phyloP scores from a whole-genome alignment of 2,797 vertebrate species.

The Artibeus lituratus region DNA sequence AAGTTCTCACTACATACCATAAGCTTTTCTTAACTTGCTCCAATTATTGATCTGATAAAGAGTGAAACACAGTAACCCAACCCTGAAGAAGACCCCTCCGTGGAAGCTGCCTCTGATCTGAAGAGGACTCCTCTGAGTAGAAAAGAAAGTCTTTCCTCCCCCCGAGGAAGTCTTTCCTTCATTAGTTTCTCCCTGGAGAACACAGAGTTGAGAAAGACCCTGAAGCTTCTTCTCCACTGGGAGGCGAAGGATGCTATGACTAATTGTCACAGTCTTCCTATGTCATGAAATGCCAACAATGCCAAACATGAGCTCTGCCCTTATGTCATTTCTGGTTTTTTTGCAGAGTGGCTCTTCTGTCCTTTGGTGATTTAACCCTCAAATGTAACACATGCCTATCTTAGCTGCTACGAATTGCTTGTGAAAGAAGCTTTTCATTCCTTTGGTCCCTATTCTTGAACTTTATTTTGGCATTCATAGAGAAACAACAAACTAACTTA shows the following conservation, averaged over 20 bases:
- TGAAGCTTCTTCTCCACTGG: not conserved
- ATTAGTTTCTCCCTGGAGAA: not conserved
- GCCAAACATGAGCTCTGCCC: not conserved
- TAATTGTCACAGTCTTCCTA: not conserved
- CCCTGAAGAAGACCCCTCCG: not conserved
- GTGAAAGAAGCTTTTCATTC: not conserved
- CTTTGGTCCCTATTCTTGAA: not conserved
- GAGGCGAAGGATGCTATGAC: not conserved
- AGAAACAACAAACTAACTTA: not conserved
- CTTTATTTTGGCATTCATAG: not conserved
- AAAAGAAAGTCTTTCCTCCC: not conserved
- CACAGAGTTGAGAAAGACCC: not conserved
- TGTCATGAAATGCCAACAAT: not conserved
- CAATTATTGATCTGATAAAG: not conserved
- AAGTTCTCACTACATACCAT: not conserved
- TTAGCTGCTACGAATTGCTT: not conserved
- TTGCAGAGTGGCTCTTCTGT: not conserved
- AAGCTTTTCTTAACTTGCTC: not conserved
- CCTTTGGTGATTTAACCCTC: not conserved
- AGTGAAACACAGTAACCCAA: not conserved
- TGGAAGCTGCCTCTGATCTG: not conserved
- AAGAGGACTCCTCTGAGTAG: not conserved
- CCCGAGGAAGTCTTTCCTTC: not conserved
- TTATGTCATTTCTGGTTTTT: not conserved
- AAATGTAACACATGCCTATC: not conserved